Evolutionary conservation across 2,113 vertebrate species (phyloP), one percentile per base, ranked within the genome.

Genomic region (Mastomys coucha): DNA sequence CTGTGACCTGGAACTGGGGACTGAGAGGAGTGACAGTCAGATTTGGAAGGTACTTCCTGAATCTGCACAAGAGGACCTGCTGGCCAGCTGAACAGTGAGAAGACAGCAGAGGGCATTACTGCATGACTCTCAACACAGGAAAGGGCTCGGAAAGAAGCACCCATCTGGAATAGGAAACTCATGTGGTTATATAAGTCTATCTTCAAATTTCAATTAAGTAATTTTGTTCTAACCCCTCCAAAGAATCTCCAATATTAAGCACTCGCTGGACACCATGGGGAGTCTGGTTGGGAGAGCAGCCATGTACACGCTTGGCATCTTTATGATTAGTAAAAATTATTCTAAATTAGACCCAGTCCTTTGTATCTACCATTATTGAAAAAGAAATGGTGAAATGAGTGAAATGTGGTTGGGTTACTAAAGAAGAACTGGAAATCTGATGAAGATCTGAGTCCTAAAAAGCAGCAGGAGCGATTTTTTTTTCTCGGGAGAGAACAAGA

Each of bases 171-270:
- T 56, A 33, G 17, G 14, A 70, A 88, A 81, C 2, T 51, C 39
- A 60, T 1, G 5, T 10, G 4, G 53, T 36, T 73, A 82, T 60
- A n/a, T 31, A 45, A n/a, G 60, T 39, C 19, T 77, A 39, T 70
- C 86, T 92, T 90, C 63, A 73, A 77, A 89, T 78, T 87, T 77
- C 77, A 92, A 91, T 65, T 69, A 85, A 95, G 16, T 51, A 33
- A 72, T 84, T 91, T 88, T 80, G 36, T 77, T 86, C 51, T 85
- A 60, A 93, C 51, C 51, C 19, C 63, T 88, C 49, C 31, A 89
- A 45, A 92, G 49, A 84, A 65, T 70, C 76, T 65, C 86, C 28
- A 81, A 60, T n/a, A 58, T 65, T 51, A 95, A 76, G 42, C 93
- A 60, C 16, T 51, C 89, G 36, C 24, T 36, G 63, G 65, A 75